These are phyloP conservation scores for Caenorhabditis panamensis DNA, from an alignment of 2,888 invertebrate genomes.

Conservation along the genomic window DNA sequence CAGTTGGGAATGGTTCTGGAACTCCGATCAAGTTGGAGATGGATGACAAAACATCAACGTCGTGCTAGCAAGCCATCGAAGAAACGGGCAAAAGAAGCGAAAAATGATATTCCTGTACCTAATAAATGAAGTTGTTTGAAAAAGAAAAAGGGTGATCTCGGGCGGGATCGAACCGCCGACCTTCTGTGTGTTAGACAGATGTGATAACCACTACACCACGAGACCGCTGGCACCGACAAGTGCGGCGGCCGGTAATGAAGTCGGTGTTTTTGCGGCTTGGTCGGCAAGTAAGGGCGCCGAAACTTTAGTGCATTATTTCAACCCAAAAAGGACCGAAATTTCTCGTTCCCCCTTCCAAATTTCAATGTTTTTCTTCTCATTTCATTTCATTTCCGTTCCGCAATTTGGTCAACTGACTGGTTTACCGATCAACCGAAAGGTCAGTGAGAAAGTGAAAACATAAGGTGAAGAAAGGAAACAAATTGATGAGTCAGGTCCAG, in stretches of 20 bases:
- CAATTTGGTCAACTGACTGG: neutral
- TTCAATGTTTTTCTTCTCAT: slow-evolving; percentile 19
- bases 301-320: too few relatives aligned
- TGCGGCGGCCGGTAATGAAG: neutral
- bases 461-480: slow-evolving; percentile 7
- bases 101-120: too few relatives aligned
- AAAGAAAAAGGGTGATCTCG: slow-evolving; percentile 71
- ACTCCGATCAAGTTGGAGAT: slow-evolving; percentile 9
- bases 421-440: slow-evolving; percentile 32
- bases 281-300: too few relatives aligned
- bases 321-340: too few relatives aligned
- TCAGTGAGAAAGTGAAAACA: slow-evolving; percentile 15
- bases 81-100: too few relatives aligned
- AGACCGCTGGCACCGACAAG: neutral
- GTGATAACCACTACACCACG: slow-evolving; percentile 18
- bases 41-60: slow-evolving; percentile 18
- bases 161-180: slow-evolving; percentile 80
- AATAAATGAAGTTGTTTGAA: neutral
- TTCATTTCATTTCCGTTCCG: slow-evolving; percentile 1
- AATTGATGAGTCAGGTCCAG: neutral
- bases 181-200: slow-evolving; percentile 75
- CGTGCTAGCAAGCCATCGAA: slow-evolving; percentile 21
- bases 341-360: neutral
- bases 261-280: neutral
- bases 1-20: neutral